A percentile compares a stretch with the other conserved stretches of the same genome.
Evolutionary conservation across 1,140 invertebrate genomes (phyloP).

Genomic region (Micrasema longulum): DNA sequence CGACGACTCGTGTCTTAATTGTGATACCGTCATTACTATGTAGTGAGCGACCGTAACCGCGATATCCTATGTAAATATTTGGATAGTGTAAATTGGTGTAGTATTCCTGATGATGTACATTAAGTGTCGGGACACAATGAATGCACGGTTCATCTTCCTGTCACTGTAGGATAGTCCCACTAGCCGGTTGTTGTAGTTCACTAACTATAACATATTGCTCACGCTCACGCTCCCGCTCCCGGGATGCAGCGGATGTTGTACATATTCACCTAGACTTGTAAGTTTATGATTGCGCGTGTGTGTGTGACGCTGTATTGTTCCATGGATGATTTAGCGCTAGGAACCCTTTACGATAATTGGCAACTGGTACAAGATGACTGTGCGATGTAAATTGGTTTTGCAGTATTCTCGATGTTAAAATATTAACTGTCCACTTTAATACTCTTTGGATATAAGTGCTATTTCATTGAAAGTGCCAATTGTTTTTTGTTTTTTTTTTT

Average conservation of each 20-base stretch:
- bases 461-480: constrained; percentile 54
- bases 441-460: constrained; percentile 45
- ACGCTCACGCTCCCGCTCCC: too few species aligned
- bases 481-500: constrained; percentile 46
- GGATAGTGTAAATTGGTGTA: constrained; percentile 45
- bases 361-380: constrained; percentile 29
- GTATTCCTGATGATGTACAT: constrained; percentile 38
- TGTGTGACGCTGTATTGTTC: too few species aligned
- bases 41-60: constrained; percentile 40
- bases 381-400: constrained; percentile 40
- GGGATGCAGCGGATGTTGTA: too few species aligned
- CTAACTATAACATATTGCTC: constrained; percentile 29
- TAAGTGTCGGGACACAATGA: constrained; percentile 53
- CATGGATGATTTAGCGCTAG: constrained; percentile 43
- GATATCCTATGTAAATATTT: constrained; percentile 47
- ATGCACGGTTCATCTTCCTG: constrained; percentile 55
- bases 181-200: constrained; percentile 10
- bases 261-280: too few species aligned
- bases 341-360: not conserved
- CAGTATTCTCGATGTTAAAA: constrained; percentile 45
- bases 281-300: too few species aligned
- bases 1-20: constrained; percentile 50
- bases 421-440: constrained; percentile 51
- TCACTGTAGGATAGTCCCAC: constrained; percentile 52
- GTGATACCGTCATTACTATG: constrained; percentile 51